Base-by-base conservation (phyloP, 2,888 invertebrate genomes). In the Acronicta leporina region DNA sequence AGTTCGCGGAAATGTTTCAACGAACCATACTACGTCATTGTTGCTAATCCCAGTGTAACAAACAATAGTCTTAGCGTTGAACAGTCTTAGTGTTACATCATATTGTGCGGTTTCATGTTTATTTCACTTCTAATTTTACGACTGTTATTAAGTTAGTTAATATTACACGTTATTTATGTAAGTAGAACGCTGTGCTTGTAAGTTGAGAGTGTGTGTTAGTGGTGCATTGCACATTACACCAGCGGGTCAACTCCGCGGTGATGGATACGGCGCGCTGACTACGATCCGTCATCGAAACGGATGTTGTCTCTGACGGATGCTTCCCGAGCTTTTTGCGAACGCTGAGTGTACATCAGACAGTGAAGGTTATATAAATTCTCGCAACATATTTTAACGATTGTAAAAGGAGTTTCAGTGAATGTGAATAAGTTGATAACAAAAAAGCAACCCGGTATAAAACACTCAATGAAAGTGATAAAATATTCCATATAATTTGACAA, bases 281-380 rank as follows among this genome's bases (percentile, higher is more conserved):
- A 38, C 75, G 72, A 85, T 85, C 82, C 77, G 75, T 85, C 85
- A 84, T 84, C 80, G 61, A 63, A 53, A 65, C 73, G 77, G 82
- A 83, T 83, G 73, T 75, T 72, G 53, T 59, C 57, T 52, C 55
- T 57, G 75, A 74, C 80, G 82, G 75, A 83, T 77, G 75, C 73
- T 74, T 73, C 61, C 64, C 77, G 68, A 72, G 76, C 75, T 82
- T 79, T 80, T 83, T 80, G 76, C 79, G 42, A 61, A 71, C 69
- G 57, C 58, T 64, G 63, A 73, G 69, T 73, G 77, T 80, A 79
- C 75, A 80, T 82, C 80, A 80, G 70, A 73, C 66, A 69, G 57
- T 45, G 49, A 43, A 38, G 63, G n/a, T n/a, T 67, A 81, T 76
- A 86, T 84, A 80, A 75, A 82, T 61, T 52, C 50, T 27, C 43